Evolutionary conservation across 2,888 invertebrate genomes (phyloP).

Genomic region (Carterocephalus palaemon): DNA sequence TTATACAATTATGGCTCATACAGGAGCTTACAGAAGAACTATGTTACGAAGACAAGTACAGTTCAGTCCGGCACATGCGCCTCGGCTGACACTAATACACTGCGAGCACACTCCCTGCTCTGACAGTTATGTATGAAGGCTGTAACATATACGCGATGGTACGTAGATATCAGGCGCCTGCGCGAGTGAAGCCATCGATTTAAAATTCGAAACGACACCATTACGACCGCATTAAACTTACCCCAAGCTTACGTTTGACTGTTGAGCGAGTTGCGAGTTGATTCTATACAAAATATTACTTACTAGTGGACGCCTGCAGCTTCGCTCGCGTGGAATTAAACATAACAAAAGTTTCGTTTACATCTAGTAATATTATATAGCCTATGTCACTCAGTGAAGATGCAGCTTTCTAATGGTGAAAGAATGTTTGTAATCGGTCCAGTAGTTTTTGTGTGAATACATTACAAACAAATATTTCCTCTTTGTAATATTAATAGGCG

Average conservation of each 20-base stretch:
- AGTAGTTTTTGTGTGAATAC: no score
- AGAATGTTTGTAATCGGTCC: no score
- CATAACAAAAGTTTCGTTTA: no score
- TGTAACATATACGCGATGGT: conserved; percentile 15
- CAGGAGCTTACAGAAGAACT: conserved; percentile 1
- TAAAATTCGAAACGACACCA: conserved; percentile 24
- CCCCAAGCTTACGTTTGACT: neutral
- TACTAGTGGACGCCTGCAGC: no score
- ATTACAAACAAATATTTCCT: no score
- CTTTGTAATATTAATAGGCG: no score
- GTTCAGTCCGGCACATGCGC: neutral
- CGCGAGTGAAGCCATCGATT: conserved; percentile 13
- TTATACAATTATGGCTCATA: no score
- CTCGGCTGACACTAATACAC: conserved; percentile 15
- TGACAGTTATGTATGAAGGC: conserved; percentile 24
- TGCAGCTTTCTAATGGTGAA: no score
- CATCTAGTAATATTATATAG: no score
- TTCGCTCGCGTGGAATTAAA: no score
- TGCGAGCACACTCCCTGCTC: neutral
- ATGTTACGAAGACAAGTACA: neutral
- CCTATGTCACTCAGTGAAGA: no score
- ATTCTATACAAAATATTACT: no score
- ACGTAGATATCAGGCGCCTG: conserved; percentile 16
- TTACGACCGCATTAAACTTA: conserved; percentile 1
- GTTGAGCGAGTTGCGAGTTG: neutral